phyloP scores from a whole-genome alignment of 1,140 invertebrate species.

The Drosophila arizonae region DNA sequence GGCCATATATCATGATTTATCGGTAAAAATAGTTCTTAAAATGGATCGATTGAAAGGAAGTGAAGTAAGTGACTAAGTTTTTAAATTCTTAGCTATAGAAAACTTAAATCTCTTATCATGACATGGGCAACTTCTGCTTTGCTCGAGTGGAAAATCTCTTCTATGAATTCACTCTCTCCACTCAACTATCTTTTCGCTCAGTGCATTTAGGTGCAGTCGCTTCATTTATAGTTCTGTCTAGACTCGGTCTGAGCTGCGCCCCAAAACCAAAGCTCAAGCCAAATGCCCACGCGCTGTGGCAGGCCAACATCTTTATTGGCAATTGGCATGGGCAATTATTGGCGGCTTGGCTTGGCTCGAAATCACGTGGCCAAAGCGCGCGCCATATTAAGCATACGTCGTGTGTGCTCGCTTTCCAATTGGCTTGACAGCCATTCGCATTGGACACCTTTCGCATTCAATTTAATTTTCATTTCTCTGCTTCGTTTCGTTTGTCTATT shows the following conservation, averaged over 20 bases:
- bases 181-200: slow-evolving; percentile 8
- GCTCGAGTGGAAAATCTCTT: too few species aligned
- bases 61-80: too few species aligned
- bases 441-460: slow-evolving; percentile 37
- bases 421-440: slow-evolving; percentile 27
- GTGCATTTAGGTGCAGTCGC: slow-evolving; percentile 40
- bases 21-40: too few species aligned
- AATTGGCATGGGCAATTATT: not conserved
- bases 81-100: too few species aligned
- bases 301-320: slow-evolving; percentile 24
- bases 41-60: too few species aligned
- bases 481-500: slow-evolving; percentile 40
- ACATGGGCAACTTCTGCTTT: too few species aligned
- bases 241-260: slow-evolving; percentile 25
- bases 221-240: slow-evolving; percentile 34
- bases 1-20: too few species aligned
- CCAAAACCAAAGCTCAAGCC: not conserved
- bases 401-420: slow-evolving; percentile 49
- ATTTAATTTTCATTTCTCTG: slow-evolving; percentile 6
- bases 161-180: too few species aligned
- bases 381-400: slow-evolving; percentile 54
- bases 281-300: slow-evolving; percentile 15
- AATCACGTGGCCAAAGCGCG: slow-evolving; percentile 2
- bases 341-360: not conserved
- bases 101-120: too few species aligned